A percentile compares a stretch with the other conserved stretches of the same genome.
Conservation (phyloP, 1,140 invertebrate genomes). For the Lanistes nyassanus region DNA sequence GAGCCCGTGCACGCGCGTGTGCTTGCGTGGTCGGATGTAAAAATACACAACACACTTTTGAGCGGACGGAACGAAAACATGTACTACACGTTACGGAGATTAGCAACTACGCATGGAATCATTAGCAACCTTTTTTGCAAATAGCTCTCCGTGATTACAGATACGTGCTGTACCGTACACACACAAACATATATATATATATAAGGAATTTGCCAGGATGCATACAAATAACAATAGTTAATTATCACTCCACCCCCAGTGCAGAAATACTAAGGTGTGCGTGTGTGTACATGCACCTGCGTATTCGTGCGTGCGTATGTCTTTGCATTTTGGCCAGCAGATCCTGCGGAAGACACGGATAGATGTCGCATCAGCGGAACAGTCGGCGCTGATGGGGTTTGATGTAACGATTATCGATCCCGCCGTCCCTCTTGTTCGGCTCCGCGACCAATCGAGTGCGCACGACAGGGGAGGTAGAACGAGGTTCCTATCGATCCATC, state of each 20-base stretch:
- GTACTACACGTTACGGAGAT: no score
- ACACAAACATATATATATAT: background rate
- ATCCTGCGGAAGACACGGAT: background rate
- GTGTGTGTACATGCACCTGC: background rate
- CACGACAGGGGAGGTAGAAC: no score
- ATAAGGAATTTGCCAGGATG: no score
- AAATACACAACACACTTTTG: no score
- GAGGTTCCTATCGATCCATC: no score
- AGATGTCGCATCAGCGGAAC: no score
- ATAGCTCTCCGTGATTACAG: background rate
- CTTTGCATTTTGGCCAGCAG: background rate
- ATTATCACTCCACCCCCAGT: background rate
- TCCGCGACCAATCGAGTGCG: no score
- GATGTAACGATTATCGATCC: background rate
- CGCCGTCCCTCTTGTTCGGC: no score
- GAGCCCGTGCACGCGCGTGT: background rate
- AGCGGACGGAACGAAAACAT: no score
- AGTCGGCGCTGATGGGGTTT: background rate
- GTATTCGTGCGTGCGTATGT: constrained; percentile 1
- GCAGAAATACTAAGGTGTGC: background rate
- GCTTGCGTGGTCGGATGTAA: background rate
- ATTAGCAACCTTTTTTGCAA: background rate
- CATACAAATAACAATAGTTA: background rate
- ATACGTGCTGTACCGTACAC: background rate
- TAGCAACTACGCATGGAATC: background rate